Evolutionary conservation across 1,140 invertebrate species (phyloP), one percentile per base, ranked within the genome.

Genomic region (Ridgeia piscesae): DNA sequence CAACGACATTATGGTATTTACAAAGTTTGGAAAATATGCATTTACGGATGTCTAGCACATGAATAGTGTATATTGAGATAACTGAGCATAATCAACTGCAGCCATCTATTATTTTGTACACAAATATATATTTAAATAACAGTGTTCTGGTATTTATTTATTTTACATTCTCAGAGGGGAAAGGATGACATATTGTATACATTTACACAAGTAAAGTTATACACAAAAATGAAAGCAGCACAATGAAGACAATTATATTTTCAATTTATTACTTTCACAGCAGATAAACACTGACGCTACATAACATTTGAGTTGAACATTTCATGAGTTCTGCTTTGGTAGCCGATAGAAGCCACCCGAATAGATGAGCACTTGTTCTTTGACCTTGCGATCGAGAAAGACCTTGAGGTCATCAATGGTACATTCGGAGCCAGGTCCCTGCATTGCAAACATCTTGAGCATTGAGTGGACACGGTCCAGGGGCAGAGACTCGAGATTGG

Each of bases 401-500:
- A 97, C 97, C 95, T 98, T 97, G 2, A 99, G 96, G 95, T 99
- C 98, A 91, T 98, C 97, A 91, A 98, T 96, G 94, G 97, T 98
- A 94, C 98, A 99, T 95, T 99, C 98, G 21, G 98, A 97, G 0
- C 98, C 97, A 31, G 98, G 97, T 95, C 98, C 98, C 93, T 97
- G 97, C 88, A 95, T 95, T 27, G 95, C 95, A 96, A 99, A 99
- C 97, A 99, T 98, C 95, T 98, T 98, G 34, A 99, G 96, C 98
- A 99, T 99, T 94, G 98, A 98, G 96, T 99, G 98, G 94, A 99
- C 99, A 91, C 99, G 96, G 94, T 99, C 98, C 89, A 99, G 96
- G 0, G 98, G 98, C 95, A 99, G 96, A 1, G 98, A 98, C 94
- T 99, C 98, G 92, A 99, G 96, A 96, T 99, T 99, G 0, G 98